phyloP scores from a whole-genome alignment of 2,797 vertebrate species.

The Anableps anableps region DNA sequence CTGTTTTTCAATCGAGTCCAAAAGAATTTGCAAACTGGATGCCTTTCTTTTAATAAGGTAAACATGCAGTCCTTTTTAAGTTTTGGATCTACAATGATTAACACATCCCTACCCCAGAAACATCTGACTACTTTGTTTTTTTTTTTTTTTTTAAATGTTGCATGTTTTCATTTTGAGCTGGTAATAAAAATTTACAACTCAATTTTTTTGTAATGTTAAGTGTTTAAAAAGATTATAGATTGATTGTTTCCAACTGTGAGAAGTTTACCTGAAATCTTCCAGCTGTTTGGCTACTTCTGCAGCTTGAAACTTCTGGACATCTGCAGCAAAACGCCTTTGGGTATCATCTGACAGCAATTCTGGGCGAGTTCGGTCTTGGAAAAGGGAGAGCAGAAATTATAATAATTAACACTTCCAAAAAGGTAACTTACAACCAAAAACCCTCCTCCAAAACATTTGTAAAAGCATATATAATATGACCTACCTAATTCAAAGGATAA shows the following conservation, averaged over 20 bases:
- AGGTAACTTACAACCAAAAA: not conserved
- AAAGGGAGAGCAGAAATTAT: not conserved
- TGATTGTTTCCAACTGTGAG: not conserved
- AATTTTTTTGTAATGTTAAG: too few species aligned
- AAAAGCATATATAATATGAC: slow-evolving; percentile 34
- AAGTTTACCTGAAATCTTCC: slow-evolving; percentile 87
- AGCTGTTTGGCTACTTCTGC: slow-evolving; percentile 84
- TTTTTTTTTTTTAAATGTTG: too few species aligned
- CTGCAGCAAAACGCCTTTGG: slow-evolving; percentile 77
- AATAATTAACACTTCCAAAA: not conserved
- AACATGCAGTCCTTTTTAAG: not conserved
- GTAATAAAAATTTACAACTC: too few species aligned
- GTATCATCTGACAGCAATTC: slow-evolving; percentile 85
- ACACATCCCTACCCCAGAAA: not conserved
- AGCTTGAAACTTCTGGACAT: slow-evolving; percentile 78
- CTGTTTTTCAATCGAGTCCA: too few species aligned
- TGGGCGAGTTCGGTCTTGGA: slow-evolving; percentile 84
- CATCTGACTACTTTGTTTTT: not conserved
- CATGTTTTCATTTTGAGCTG: too few species aligned
- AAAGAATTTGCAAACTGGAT: too few species aligned
- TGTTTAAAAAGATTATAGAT: too few species aligned
- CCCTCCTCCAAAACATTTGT: not conserved
- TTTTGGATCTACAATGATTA: not conserved
- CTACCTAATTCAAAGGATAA: slow-evolving; percentile 86
- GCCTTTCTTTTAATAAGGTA: too few species aligned